Base-by-base conservation (phyloP, 2,113 vertebrate species). In the Neogale vison region DNA sequence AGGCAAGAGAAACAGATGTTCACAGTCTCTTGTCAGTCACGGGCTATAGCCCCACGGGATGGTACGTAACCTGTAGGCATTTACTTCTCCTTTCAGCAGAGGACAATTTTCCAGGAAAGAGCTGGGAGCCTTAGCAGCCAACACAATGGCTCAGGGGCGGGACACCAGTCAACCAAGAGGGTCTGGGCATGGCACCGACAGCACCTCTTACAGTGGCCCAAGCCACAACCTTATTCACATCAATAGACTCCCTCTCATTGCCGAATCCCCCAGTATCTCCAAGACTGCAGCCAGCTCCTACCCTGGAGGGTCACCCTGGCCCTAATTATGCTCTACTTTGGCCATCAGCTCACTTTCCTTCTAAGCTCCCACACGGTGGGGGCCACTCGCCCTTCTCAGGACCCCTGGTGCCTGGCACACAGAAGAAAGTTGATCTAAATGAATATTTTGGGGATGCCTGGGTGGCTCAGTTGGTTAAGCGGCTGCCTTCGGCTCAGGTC, bases 341-440 rank as follows among this genome's bases (percentile, higher is more conserved):
- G 13, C 34, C 13, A 24, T 26, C 71, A 39, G 59, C 34, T 45
- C 3, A 20, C 34, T 57, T 69, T 6, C 17, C 71, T 36, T 11
- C 34, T 65, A 74, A 95, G 76, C 0, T 85, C 29, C 77, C 31
- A 29, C 74, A 65, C 9, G 50, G 36, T 10, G n/a, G 26, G 72
- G 31, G 1, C 23, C 69, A 57, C 31, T 45, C 3, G 2, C 76
- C 63, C 45, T 76, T 84, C 81, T 42, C 47, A 65, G 81, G 4
- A 18, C 23, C 34, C n/a, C 87, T 52, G 39, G 26, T 34, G n/a
- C 18, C 74, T 55, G 18, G 14, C n/a, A 67, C 74, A 79, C 0
- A 55, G 50, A 94, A 72, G 10, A 85, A 87, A 96, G 23, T 57
- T 61, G 10, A 83, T 85, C n/a, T 72, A n/a, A 89, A 63, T 31